A percentile compares a stretch with the other conserved stretches of the same genome.
phyloP scores from a whole-genome alignment of 2,888 invertebrate genomes.

The Syrista parreyssii region DNA sequence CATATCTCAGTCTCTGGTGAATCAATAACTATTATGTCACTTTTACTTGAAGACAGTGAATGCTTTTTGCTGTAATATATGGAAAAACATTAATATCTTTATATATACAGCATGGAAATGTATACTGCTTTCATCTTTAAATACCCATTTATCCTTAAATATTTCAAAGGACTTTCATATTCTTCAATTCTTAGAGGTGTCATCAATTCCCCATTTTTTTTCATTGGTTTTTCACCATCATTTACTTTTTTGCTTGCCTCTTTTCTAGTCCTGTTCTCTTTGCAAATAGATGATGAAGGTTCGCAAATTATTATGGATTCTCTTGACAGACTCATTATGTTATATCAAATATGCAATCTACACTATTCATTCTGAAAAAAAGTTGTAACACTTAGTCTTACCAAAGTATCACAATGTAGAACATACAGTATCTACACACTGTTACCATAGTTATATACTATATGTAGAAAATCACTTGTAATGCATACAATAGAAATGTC shows the following conservation, averaged over 20 bases:
- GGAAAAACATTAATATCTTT: background rate
- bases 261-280: background rate
- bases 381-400: background rate
- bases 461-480: too few relatives aligned
- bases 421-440: background rate
- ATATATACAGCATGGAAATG: background rate
- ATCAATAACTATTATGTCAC: background rate
- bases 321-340: background rate
- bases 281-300: background rate
- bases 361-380: background rate
- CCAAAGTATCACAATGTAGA: background rate
- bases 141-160: conserved; percentile 14
- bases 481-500: background rate
- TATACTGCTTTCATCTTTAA: background rate
- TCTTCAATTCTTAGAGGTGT: background rate
- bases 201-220: background rate
- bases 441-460: background rate
- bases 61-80: background rate
- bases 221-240: background rate
- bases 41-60: background rate
- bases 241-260: background rate
- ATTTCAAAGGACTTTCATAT: conserved; percentile 15
- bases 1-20: background rate
- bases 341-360: background rate
- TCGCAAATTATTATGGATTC: background rate